Percentiles rank a stretch among this genome's conserved stretches.
phyloP scores from a whole-genome alignment of 2,113 vertebrate genomes.

The Vicugna pacos region DNA sequence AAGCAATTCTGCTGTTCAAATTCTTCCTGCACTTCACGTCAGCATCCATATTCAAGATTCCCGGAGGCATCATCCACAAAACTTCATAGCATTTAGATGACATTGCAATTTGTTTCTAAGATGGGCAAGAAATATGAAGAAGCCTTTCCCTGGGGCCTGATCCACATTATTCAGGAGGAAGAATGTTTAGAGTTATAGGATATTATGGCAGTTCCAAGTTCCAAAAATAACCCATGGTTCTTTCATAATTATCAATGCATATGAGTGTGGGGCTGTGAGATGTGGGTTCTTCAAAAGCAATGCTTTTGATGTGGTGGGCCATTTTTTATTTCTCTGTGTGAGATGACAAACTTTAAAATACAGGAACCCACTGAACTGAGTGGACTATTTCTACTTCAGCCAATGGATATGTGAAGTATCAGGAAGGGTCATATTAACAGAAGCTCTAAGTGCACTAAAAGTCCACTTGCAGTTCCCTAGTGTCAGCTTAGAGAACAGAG shows the following conservation, averaged over 20 bases:
- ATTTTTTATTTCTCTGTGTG: not conserved
- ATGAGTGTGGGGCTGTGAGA: not conserved
- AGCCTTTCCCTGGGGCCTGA: not conserved
- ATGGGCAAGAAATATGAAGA: not conserved
- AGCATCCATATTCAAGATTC: not conserved
- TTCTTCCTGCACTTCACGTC: not conserved
- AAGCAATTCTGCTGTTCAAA: conserved; percentile 30
- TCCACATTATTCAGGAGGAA: not conserved
- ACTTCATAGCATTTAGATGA: not conserved
- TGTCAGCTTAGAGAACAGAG: not conserved
- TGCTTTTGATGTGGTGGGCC: not conserved
- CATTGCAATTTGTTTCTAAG: not conserved
- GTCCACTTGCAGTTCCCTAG: not conserved
- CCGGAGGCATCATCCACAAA: not conserved
- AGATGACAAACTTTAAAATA: not conserved
- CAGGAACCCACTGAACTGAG: not conserved
- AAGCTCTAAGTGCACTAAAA: not conserved
- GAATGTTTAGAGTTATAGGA: not conserved
- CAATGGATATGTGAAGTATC: not conserved
- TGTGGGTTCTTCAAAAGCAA: not conserved
- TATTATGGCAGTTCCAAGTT: too few relatives aligned
- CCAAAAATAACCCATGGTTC: too few relatives aligned
- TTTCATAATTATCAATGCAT: not conserved
- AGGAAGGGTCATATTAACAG: not conserved
- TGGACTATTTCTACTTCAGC: not conserved